phyloP scores from a whole-genome alignment of 2,888 invertebrate genomes.

The Morpho deidamia region DNA sequence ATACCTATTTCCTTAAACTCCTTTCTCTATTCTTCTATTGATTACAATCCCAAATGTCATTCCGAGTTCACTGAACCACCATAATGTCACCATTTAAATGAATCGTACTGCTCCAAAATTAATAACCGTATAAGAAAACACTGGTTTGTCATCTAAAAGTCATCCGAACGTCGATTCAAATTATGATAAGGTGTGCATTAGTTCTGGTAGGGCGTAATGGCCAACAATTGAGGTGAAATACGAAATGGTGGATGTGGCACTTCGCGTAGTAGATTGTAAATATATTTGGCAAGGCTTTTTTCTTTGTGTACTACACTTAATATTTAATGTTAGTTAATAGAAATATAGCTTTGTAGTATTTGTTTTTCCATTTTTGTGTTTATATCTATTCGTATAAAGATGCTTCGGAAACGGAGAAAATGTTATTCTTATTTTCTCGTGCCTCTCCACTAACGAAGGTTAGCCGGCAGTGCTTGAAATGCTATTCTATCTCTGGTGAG shows the following conservation, averaged over 20 bases:
- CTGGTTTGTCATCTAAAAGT: slow-evolving; percentile 73
- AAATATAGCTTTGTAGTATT: neutral
- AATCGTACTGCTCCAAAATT: slow-evolving; percentile 54
- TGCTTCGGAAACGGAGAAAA: too few species aligned
- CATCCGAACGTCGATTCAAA: slow-evolving; percentile 73
- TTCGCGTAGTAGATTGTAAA: neutral
- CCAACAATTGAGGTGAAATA: slow-evolving; percentile 51
- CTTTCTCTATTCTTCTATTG: too few species aligned
- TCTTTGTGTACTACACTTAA: too few species aligned
- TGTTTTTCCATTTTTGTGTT: too few species aligned
- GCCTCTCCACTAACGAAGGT: too few species aligned
- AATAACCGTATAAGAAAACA: slow-evolving; percentile 75
- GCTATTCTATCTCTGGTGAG: too few species aligned
- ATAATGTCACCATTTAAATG: slow-evolving; percentile 40
- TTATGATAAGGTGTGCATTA: slow-evolving; percentile 75
- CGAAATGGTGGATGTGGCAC: slow-evolving; percentile 42
- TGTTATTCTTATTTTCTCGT: too few species aligned
- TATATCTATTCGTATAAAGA: too few species aligned
- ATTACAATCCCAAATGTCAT: slow-evolving; percentile 1
- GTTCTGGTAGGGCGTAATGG: slow-evolving; percentile 74
- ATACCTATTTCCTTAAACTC: too few species aligned
- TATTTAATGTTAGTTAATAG: neutral
- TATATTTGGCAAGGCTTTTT: too few species aligned
- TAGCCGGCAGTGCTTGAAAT: too few species aligned
- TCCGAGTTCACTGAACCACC: slow-evolving; percentile 38